Percentiles rank a stretch among this genome's conserved stretches.
Evolutionary conservation across 2,888 invertebrate species (phyloP).

Genomic region (Cephus pygmeus): DNA sequence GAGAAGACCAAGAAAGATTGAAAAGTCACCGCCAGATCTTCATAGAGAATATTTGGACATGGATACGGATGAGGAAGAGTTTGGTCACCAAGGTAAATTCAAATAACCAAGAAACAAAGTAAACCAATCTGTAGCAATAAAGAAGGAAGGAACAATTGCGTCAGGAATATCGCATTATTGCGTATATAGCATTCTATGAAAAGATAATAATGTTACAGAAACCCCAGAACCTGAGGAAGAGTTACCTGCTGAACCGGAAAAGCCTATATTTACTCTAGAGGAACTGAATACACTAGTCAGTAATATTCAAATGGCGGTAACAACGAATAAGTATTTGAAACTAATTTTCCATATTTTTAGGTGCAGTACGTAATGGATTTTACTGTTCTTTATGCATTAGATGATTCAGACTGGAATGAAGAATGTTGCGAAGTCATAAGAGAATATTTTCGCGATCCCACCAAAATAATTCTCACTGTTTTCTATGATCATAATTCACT

Average conservation of each 20-base stretch:
- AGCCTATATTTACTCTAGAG: conserved; percentile 73
- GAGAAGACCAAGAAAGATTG: conserved; percentile 32
- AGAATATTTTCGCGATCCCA: conserved; percentile 74
- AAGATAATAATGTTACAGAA: conserved; percentile 39
- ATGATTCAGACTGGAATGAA: conserved; percentile 80
- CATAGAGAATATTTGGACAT: conserved; percentile 60
- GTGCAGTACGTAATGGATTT: conserved; percentile 72
- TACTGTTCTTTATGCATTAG: conserved; percentile 78
- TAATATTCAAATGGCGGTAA: conserved; percentile 7
- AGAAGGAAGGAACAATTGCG: neutral
- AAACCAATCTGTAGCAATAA: neutral
- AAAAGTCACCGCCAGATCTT: conserved; percentile 42
- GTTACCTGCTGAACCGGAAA: conserved; percentile 64
- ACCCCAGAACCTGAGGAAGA: conserved; percentile 64
- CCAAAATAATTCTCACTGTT: conserved; percentile 72
- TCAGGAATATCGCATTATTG: too few species aligned
- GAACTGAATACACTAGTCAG: conserved; percentile 71
- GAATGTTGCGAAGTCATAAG: conserved; percentile 72
- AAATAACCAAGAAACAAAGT: neutral
- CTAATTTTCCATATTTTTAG: conserved; percentile 28
- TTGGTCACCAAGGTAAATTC: conserved; percentile 53
- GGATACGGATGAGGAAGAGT: conserved; percentile 62
- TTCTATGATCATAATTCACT: conserved; percentile 72
- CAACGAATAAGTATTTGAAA: neutral
- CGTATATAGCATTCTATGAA: too few species aligned